phyloP scores from a whole-genome alignment of 2,888 invertebrate genomes.

The Strigamia crassipes region DNA sequence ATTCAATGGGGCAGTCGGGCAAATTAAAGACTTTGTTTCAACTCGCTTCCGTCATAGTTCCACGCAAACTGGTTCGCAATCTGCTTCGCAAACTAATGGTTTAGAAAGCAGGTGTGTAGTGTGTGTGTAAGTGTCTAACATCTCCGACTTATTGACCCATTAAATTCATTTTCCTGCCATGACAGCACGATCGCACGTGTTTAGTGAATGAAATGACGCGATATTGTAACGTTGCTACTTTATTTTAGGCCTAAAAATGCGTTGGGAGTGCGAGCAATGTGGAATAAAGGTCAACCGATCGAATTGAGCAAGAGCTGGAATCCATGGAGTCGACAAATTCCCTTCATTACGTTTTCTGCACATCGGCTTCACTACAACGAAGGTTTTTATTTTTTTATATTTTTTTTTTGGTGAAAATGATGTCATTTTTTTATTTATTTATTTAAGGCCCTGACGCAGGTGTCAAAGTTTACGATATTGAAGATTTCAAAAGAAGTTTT shows the following conservation, averaged over 20 bases:
- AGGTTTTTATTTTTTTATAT: slow-evolving; percentile 54
- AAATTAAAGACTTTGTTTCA: slow-evolving; percentile 36
- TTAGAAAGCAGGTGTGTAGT: slow-evolving; percentile 18
- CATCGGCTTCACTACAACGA: slow-evolving; percentile 76
- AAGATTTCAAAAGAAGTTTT: slow-evolving; percentile 59
- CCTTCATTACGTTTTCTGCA: slow-evolving; percentile 76
- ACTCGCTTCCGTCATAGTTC: slow-evolving; percentile 20
- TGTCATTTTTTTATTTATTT: background rate
- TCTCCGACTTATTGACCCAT: no score
- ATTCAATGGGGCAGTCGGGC: slow-evolving; percentile 28
- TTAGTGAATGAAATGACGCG: background rate
- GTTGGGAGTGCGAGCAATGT: slow-evolving; percentile 75
- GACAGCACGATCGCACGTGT: no score
- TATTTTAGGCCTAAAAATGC: slow-evolving; percentile 71
- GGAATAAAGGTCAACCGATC: slow-evolving; percentile 74
- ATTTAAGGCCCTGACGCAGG: slow-evolving; percentile 53
- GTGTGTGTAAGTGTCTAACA: no score
- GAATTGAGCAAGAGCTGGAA: slow-evolving; percentile 72
- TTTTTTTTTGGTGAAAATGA: background rate
- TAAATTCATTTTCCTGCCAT: no score
- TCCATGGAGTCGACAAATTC: slow-evolving; percentile 78
- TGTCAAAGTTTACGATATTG: slow-evolving; percentile 62
- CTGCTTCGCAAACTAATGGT: background rate
- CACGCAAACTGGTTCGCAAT: no score
- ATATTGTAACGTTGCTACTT: background rate